Base-by-base conservation (phyloP, 2,888 invertebrate genomes). In the Hyppa rectilinea region DNA sequence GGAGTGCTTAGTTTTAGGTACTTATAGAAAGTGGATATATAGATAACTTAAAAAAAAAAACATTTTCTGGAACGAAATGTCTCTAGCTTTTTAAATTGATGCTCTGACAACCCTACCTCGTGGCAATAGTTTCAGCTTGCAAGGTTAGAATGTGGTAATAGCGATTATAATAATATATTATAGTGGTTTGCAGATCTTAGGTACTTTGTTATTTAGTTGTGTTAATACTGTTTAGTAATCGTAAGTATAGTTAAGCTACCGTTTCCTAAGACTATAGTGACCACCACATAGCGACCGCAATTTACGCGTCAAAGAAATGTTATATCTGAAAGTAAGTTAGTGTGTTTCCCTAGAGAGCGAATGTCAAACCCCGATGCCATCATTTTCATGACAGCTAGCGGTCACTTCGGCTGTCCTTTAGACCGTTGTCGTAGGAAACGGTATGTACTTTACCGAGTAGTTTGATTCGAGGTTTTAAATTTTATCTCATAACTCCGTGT, bases 141-240 rank as follows among this genome's bases (percentile, higher is more conserved):
- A 29, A 40, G 47, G 23, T 43, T 29, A 47, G 38, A 29, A 31
- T 58, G 40, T 34, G 49, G 34, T 60, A 34, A 34, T 38, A 40
- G 31, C 7, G 7, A 55, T 53, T 70, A 50, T 26, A 40, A n/a
- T 71, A 49, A 52, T 26, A 31, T 34, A 69, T 31, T 40, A n/a
- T 4, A 0, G 43, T 0, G 29, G 29, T 69, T 29, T 29, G 36
- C 12, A 29, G 43, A 29, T 68, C n/a, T 20, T 26, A 31, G 12
- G 3, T 31, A 23, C 26, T 36, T 14, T 47, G 23, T 14, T 26
- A 43, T 26, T 9, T 10, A 1, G 29, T 5, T 38, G 26, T 14
- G 12, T 38, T 65, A 34, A 29, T 31, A 31, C 23, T 67, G 4
- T 14, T 50, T 12, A 26, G 38, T 12, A 7, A 67, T 34, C 5